These are phyloP conservation scores for Buceros bicornis DNA, from an alignment of 2,797 vertebrate genomes.

Conservation along the genomic window DNA sequence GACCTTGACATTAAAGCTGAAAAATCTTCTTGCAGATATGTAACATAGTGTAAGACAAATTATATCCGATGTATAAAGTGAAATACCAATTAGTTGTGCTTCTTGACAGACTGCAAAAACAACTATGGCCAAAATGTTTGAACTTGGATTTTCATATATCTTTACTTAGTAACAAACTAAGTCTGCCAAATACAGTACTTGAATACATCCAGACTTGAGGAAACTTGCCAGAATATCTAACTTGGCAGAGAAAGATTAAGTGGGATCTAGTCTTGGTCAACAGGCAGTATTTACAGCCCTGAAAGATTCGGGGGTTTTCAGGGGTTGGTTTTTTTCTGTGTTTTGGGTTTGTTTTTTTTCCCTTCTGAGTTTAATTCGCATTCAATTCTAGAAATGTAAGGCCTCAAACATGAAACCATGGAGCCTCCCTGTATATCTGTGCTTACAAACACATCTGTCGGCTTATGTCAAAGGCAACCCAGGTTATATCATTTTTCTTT, in stretches of 20 bases:
- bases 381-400: neutral
- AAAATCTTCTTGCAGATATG: constrained; percentile 48
- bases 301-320: neutral
- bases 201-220: constrained; percentile 72
- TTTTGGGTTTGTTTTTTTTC: neutral
- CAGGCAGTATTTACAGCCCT: constrained; percentile 8
- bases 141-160: constrained; percentile 73
- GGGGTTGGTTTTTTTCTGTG: neutral
- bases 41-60: constrained; percentile 50
- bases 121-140: constrained; percentile 55
- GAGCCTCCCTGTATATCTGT: neutral
- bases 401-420: neutral
- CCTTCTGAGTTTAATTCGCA: neutral
- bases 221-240: constrained; percentile 78
- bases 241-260: constrained; percentile 70
- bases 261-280: constrained; percentile 37
- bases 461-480: neutral
- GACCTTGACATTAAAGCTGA: constrained; percentile 3
- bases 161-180: constrained; percentile 60
- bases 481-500: neutral
- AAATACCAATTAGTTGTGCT: constrained; percentile 66
- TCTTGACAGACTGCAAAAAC: constrained; percentile 74
- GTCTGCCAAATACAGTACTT: constrained; percentile 76
- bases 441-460: neutral
- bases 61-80: constrained; percentile 7